Percentiles rank a stretch among this genome's conserved stretches.
phyloP scores from a whole-genome alignment of 2,113 vertebrate genomes.

The Orientallactaga bullata region DNA sequence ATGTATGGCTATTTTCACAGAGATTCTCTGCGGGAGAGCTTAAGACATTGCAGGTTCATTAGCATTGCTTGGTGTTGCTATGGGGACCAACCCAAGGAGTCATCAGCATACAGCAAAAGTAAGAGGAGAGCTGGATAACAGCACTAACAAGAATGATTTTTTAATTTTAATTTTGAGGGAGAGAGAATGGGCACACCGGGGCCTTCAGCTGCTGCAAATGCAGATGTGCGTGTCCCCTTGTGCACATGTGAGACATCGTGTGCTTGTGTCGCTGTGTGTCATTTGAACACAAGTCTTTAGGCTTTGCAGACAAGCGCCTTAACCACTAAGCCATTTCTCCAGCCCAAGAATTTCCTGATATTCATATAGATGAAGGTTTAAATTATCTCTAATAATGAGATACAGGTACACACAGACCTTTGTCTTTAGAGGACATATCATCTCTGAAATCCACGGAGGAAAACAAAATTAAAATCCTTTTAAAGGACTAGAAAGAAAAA shows the following conservation, averaged over 20 bases:
- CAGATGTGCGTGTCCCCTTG: too few relatives aligned
- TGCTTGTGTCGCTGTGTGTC: too few relatives aligned
- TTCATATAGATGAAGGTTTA: conserved; percentile 64
- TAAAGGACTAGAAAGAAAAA: conserved; percentile 14
- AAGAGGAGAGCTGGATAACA: conserved; percentile 81
- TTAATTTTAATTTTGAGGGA: conserved; percentile 9
- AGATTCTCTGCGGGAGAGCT: conserved; percentile 86
- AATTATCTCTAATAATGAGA: conserved; percentile 30
- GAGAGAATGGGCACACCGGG: background rate
- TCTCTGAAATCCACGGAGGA: background rate
- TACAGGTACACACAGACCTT: background rate
- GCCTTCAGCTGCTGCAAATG: too few relatives aligned
- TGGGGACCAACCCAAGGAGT: conserved; percentile 85
- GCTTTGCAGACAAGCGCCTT: too few relatives aligned
- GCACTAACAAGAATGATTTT: background rate
- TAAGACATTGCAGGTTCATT: conserved; percentile 88
- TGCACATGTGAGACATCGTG: too few relatives aligned
- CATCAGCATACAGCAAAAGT: conserved; percentile 83
- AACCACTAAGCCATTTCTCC: background rate
- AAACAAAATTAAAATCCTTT: conserved; percentile 14
- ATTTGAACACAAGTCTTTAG: too few relatives aligned
- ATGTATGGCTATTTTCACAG: conserved; percentile 87
- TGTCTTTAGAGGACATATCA: background rate
- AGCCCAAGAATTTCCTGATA: conserved; percentile 71
- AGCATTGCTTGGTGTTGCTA: conserved; percentile 90